These are phyloP conservation scores for Vultur gryphus DNA, from an alignment of 2,797 vertebrate species.

Conservation along the genomic window DNA sequence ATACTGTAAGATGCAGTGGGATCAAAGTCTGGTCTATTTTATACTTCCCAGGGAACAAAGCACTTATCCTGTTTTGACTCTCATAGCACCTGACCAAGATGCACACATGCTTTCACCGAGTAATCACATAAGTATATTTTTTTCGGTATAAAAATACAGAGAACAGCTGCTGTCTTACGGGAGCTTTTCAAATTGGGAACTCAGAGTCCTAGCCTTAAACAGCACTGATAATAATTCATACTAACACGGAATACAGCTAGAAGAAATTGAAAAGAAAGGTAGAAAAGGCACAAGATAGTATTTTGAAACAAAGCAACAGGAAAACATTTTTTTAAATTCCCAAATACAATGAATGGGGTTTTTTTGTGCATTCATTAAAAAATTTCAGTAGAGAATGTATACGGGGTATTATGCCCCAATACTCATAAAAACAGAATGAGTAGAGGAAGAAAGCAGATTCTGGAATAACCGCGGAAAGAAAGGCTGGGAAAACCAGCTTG, in stretches of 20 bases:
- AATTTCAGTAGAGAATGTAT: background rate
- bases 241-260: background rate
- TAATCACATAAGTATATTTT: background rate
- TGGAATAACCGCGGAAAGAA: background rate
- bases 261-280: background rate
- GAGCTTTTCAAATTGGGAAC: background rate
- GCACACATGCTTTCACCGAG: background rate
- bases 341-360: background rate
- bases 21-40: background rate
- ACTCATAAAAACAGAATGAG: background rate
- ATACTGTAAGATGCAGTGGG: background rate
- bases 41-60: background rate
- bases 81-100: background rate
- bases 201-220: background rate
- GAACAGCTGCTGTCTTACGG: background rate
- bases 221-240: background rate
- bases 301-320: background rate
- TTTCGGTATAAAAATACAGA: background rate
- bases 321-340: background rate
- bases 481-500: background rate
- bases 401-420: background rate
- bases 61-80: background rate
- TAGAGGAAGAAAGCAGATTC: background rate
- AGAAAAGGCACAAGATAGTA: background rate
- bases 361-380: background rate